A percentile compares a stretch with the other conserved stretches of the same genome.
Evolutionary conservation across 2,888 invertebrate genomes (phyloP).

Genomic region (Beris chalybata): DNA sequence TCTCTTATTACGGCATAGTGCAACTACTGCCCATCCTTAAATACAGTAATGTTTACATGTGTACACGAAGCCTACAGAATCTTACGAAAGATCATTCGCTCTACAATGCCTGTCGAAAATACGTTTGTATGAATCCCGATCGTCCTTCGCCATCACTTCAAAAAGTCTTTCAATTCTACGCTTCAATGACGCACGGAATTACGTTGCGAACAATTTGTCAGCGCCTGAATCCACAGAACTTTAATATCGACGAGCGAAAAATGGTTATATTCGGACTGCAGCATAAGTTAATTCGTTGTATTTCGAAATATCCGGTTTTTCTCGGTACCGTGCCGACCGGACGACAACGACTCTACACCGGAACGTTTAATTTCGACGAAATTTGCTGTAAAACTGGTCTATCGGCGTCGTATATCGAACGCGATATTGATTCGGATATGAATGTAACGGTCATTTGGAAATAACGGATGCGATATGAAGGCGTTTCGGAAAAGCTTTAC

Average conservation of each 20-base stretch:
- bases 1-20: constrained; percentile 77
- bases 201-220: constrained; percentile 71
- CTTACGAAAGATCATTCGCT: constrained; percentile 67
- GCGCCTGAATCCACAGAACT: constrained; percentile 65
- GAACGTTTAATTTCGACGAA: constrained; percentile 81
- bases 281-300: constrained; percentile 63
- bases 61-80: constrained; percentile 72
- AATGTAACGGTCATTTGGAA: constrained; percentile 81
- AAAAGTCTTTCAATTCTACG: constrained; percentile 61
- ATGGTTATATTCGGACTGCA: constrained; percentile 63
- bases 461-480: constrained; percentile 52
- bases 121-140: constrained; percentile 52
- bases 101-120: constrained; percentile 69
- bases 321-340: constrained; percentile 57
- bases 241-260: constrained; percentile 57
- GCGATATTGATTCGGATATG: constrained; percentile 80
- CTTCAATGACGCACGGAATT: constrained; percentile 70
- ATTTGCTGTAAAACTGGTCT: constrained; percentile 85
- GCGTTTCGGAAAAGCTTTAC: constrained; percentile 8
- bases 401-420: constrained; percentile 74
- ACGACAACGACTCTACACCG: constrained; percentile 73
- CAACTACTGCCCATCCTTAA: constrained; percentile 78
- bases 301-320: constrained; percentile 61
- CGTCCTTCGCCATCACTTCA: constrained; percentile 50
- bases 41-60: constrained; percentile 84